phyloP scores from a whole-genome alignment of 2,797 vertebrate species.

The Pogoniulus pusillus region DNA sequence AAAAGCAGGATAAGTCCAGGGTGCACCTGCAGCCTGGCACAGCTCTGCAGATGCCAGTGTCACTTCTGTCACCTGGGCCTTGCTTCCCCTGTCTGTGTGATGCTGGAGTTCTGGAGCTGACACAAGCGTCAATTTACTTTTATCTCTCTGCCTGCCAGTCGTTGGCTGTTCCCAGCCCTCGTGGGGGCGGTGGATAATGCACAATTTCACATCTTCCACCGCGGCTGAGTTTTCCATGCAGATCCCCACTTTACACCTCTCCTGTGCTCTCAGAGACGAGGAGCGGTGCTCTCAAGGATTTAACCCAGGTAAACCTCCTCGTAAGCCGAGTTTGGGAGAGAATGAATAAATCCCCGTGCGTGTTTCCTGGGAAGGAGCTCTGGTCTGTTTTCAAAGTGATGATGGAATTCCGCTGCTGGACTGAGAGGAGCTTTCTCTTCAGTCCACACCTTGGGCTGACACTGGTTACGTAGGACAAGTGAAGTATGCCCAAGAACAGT shows the following conservation, averaged over 20 bases:
- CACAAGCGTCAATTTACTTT: not conserved
- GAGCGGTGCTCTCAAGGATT: conserved; percentile 16
- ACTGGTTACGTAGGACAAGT: not conserved
- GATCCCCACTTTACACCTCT: conserved; percentile 41
- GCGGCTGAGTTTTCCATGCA: conserved; percentile 48
- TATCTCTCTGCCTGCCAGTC: not conserved
- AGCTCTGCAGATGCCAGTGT: not conserved
- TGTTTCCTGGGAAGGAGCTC: conserved; percentile 31
- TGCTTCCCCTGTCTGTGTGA: not conserved
- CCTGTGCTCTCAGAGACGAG: conserved; percentile 19
- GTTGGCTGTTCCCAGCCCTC: not conserved
- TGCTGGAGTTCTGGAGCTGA: not conserved
- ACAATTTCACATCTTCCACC: not conserved
- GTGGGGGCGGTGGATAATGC: not conserved
- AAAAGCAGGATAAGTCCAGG: not conserved
- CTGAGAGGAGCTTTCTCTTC: conserved; percentile 21
- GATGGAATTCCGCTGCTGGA: conserved; percentile 43
- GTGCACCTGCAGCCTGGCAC: not conserved
- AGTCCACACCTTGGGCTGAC: not conserved
- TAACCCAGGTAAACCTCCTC: conserved; percentile 19
- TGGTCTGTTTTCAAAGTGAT: conserved; percentile 28
- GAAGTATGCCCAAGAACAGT: conserved; percentile 30
- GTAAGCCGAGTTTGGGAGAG: conserved; percentile 27
- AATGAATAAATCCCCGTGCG: conserved; percentile 44
- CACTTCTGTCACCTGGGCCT: not conserved